phyloP scores from a whole-genome alignment of 2,113 vertebrate species.

The Alexandromys fortis region DNA sequence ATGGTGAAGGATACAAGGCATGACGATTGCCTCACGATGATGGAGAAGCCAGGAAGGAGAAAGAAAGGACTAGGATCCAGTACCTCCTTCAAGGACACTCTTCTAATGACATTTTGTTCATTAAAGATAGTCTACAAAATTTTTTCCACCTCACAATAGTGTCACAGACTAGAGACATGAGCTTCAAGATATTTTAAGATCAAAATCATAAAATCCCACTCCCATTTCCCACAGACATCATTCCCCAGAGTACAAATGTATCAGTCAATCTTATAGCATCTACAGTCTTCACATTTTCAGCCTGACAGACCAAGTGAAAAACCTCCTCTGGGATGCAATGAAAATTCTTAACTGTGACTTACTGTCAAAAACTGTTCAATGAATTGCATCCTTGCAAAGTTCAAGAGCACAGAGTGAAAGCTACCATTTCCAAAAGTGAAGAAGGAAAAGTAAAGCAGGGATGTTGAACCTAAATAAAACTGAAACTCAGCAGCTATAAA shows the following conservation, averaged over 20 bases:
- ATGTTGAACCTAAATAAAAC: too few species aligned
- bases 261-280: background rate
- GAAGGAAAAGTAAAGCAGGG: background rate
- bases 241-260: background rate
- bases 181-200: background rate
- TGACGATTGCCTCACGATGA: background rate
- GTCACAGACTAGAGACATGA: background rate
- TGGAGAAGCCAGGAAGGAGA: background rate
- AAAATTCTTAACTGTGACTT: background rate
- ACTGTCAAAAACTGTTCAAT: background rate
- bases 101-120: background rate
- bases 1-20: background rate
- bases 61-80: background rate
- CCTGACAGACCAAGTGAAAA: background rate
- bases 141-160: too few species aligned
- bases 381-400: background rate
- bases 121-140: too few species aligned
- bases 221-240: too few species aligned
- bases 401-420: background rate
- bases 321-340: background rate
- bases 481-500: background rate
- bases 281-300: background rate
- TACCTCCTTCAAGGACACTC: background rate
- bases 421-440: background rate
- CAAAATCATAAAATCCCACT: background rate